Conservation (phyloP, 2,888 invertebrate genomes). For the Apamea sordens region DNA sequence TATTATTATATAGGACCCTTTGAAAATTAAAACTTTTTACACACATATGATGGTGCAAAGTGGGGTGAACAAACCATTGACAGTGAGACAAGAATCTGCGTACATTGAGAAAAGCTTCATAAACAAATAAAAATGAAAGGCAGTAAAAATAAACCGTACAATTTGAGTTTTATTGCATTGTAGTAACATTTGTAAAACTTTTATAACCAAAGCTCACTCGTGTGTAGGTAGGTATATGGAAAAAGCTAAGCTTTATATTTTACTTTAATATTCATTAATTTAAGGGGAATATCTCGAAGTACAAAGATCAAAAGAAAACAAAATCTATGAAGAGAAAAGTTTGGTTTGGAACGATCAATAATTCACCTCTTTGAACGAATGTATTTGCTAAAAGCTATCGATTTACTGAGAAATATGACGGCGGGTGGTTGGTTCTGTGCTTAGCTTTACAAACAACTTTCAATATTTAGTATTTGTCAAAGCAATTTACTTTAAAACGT, state of each 20-base stretch:
- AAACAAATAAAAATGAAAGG: slow-evolving; percentile 47
- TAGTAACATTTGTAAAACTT: slow-evolving; percentile 55
- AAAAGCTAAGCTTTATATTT: slow-evolving; percentile 32
- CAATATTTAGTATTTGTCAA: slow-evolving; percentile 11
- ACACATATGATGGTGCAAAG: not conserved
- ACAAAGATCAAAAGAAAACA: slow-evolving; percentile 51
- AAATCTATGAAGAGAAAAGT: slow-evolving; percentile 43
- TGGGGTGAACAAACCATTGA: slow-evolving; percentile 43
- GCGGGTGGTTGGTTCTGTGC: slow-evolving; percentile 34
- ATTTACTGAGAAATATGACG: slow-evolving; percentile 39
- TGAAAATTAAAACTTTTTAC: not conserved
- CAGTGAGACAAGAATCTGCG: slow-evolving; percentile 32
- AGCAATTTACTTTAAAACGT: slow-evolving; percentile 32
- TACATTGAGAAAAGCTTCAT: slow-evolving; percentile 24
- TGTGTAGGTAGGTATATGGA: slow-evolving; percentile 20
- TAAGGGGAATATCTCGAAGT: slow-evolving; percentile 27
- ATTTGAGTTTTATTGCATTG: slow-evolving; percentile 50
- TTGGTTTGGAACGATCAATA: slow-evolving; percentile 50
- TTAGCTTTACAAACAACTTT: slow-evolving; percentile 37
- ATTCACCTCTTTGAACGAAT: slow-evolving; percentile 49
- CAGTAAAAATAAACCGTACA: slow-evolving; percentile 52
- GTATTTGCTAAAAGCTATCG: slow-evolving; percentile 52
- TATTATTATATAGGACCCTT: not conserved
- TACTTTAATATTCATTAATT: slow-evolving; percentile 51
- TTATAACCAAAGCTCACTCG: slow-evolving; percentile 44